A percentile compares a stretch with the other conserved stretches of the same genome.
phyloP scores from a whole-genome alignment of 2,888 invertebrate genomes.

The Disparrhopalites patrizii region DNA sequence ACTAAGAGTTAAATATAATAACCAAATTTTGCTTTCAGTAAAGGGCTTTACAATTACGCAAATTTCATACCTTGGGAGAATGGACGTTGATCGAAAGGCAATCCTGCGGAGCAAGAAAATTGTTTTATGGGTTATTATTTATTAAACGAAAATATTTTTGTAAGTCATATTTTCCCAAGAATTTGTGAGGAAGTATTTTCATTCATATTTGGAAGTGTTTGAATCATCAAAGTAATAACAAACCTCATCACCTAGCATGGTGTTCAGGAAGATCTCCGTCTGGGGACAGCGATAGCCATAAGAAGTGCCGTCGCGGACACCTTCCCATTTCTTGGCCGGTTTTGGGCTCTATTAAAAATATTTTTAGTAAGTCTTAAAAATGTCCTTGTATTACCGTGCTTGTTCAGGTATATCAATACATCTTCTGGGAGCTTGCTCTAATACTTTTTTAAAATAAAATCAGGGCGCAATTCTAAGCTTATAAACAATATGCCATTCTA shows the following conservation, averaged over 20 bases:
- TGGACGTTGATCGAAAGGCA: background rate
- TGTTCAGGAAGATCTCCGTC: background rate
- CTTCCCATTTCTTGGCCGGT: slow-evolving; percentile 7
- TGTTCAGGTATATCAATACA: too few species aligned
- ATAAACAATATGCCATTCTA: too few species aligned
- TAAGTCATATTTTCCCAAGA: background rate
- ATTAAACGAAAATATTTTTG: background rate
- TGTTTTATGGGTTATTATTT: background rate
- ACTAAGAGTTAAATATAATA: too few species aligned
- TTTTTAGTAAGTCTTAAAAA: too few species aligned
- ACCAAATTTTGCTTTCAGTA: too few species aligned
- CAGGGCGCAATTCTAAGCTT: too few species aligned
- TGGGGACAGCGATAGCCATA: background rate
- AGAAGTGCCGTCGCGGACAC: background rate
- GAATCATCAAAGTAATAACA: background rate
- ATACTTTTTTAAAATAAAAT: too few species aligned
- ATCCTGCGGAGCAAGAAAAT: background rate
- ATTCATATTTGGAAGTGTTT: too few species aligned
- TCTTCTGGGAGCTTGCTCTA: too few species aligned
- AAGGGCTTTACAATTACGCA: background rate
- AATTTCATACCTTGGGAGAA: background rate
- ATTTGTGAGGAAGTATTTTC: too few species aligned
- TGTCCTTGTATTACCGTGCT: too few species aligned
- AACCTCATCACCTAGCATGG: background rate
- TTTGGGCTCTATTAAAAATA: slow-evolving; percentile 15